A percentile compares a stretch with the other conserved stretches of the same genome.
These are phyloP conservation scores for Peribatodes rhomboidaria DNA, from an alignment of 2,888 invertebrate species.

Conservation along the genomic window DNA sequence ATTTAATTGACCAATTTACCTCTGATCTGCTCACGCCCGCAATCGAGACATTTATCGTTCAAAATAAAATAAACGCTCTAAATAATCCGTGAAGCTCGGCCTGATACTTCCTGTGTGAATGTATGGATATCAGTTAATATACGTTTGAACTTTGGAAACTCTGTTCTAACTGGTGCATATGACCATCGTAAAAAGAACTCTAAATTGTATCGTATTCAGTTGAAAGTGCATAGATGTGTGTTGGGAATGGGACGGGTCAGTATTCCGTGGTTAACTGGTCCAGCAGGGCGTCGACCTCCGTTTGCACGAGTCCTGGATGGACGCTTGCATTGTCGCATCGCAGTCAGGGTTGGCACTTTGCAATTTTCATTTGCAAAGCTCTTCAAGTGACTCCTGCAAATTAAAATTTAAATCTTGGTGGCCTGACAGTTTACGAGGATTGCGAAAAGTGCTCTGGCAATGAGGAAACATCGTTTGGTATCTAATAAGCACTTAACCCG, in stretches of 20 bases:
- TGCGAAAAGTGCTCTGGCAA: constrained; percentile 1
- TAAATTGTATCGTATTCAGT: constrained; percentile 53
- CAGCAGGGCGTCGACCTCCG: constrained; percentile 73
- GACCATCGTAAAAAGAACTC: constrained; percentile 51
- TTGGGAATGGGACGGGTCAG: constrained; percentile 69
- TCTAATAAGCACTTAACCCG: constrained; percentile 17
- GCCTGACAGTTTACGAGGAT: not conserved
- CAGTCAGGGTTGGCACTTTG: constrained; percentile 60
- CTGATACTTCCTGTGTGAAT: constrained; percentile 55
- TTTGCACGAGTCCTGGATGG: constrained; percentile 67
- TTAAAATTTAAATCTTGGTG: constrained; percentile 14
- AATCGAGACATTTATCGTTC: constrained; percentile 43
- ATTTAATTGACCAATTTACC: constrained; percentile 41
- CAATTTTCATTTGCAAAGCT: constrained; percentile 27
- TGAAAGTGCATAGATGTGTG: constrained; percentile 54
- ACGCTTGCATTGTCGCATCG: constrained; percentile 73
- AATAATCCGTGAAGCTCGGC: constrained; percentile 51
- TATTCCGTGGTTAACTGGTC: constrained; percentile 73
- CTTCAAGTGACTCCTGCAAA: not conserved
- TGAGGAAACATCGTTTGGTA: constrained; percentile 23
- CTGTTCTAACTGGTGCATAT: constrained; percentile 51
- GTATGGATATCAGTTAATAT: constrained; percentile 51
- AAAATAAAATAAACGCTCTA: constrained; percentile 45
- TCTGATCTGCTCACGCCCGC: constrained; percentile 40
- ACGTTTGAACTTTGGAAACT: constrained; percentile 57